Evolutionary conservation across 2,797 vertebrate species (phyloP), one percentile per base, ranked within the genome.

Genomic region (Acanthurus leucopareius): DNA sequence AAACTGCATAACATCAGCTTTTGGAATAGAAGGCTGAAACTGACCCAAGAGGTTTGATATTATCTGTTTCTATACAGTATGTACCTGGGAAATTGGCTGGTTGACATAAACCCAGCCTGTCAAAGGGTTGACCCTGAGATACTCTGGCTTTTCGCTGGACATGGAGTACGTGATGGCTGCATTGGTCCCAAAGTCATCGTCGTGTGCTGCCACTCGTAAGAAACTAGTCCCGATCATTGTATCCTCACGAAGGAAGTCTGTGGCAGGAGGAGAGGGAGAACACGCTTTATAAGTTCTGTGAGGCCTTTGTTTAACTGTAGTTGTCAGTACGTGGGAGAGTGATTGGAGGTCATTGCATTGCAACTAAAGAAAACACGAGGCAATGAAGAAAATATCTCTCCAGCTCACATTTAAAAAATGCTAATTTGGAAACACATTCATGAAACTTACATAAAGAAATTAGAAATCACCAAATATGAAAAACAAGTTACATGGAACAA

Each of bases 81-180:
- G 13, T 87, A 98, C 97, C 97, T 96, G 96, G 44, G 96, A 96
- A 79, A 97, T 94, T 65, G 96, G 96, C 28, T 97, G 95, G 90
- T 95, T 97, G 70, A 97, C 97, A 32, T 94, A 98, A 69, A 98
- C 95, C 97, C 97, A 97, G 75, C 97, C 97, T 0, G 96, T 97
- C 61, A 95, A 77, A 0, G 96, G 96, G 92, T 97, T 96, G 73
- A 97, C 96, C 32, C 96, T 91, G 13, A 98, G 95, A 89, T 97
- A 96, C 80, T 96, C 93, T 0, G 95, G 95, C 80, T 96, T 95
- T 57, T 96, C 96, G 15, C 73, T 88, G 10, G 94, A 95, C 90
- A 97, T 94, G 0, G 94, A 97, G 86, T 97, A 98, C 0, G 89
- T 92, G 87, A 97, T 71, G 44, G 94, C 95, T 25, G 97, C 96